These are phyloP conservation scores for Lottia gigantea DNA, from an alignment of 2,888 invertebrate genomes.

Conservation along the genomic window DNA sequence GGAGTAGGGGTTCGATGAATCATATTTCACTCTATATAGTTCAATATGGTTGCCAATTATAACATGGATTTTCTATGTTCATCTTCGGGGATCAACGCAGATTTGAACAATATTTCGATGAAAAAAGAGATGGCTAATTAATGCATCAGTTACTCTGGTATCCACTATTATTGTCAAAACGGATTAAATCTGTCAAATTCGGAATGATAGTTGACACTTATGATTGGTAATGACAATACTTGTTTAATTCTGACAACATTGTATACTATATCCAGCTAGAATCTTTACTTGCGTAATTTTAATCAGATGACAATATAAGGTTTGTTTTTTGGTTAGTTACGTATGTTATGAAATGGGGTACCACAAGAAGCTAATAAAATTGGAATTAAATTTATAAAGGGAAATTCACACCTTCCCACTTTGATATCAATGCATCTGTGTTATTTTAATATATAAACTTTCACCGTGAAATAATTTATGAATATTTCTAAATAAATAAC, in stretches of 20 bases:
- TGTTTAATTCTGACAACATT: not conserved
- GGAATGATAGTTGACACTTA: not conserved
- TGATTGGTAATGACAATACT: not conserved
- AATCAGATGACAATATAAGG: not conserved
- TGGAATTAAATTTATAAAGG: too few relatives aligned
- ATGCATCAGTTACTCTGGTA: not conserved
- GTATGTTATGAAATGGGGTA: too few relatives aligned
- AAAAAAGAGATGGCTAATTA: not conserved
- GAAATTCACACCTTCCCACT: too few relatives aligned
- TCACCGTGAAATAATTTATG: too few relatives aligned
- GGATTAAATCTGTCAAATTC: not conserved
- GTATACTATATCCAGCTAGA: not conserved
- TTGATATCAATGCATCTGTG: too few relatives aligned
- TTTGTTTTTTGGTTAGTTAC: too few relatives aligned
- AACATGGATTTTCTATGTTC: not conserved
- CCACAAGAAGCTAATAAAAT: too few relatives aligned
- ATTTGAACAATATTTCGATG: not conserved
- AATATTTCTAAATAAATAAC: too few relatives aligned
- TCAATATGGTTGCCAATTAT: not conserved
- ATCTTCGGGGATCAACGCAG: too few relatives aligned
- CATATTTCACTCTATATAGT: not conserved
- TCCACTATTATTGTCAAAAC: slow-evolving; percentile 1
- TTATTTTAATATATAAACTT: too few relatives aligned
- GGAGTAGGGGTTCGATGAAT: not conserved
- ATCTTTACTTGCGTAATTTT: not conserved